These are phyloP conservation scores for Leptogaster cylindrica DNA, from an alignment of 2,888 invertebrate genomes.

Conservation along the genomic window DNA sequence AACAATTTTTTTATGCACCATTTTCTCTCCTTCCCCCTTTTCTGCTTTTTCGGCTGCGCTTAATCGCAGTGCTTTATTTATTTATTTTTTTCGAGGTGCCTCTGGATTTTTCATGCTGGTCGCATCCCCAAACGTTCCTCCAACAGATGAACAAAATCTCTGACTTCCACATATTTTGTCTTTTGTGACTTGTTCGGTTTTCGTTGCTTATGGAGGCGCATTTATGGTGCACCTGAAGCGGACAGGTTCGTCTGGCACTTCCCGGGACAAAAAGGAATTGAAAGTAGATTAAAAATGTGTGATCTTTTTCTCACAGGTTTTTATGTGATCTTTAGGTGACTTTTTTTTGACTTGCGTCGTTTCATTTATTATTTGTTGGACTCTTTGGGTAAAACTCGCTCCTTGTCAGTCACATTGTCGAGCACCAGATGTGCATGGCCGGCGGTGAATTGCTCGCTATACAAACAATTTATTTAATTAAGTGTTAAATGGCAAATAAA, in stretches of 20 bases:
- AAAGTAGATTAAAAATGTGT: constrained; percentile 36
- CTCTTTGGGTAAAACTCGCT: too few species aligned
- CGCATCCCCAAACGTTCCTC: neutral
- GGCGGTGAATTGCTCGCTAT: constrained; percentile 19
- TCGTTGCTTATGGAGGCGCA: constrained; percentile 21
- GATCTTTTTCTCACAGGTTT: constrained; percentile 40
- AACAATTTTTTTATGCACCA: constrained; percentile 15
- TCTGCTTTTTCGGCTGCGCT: constrained; percentile 15
- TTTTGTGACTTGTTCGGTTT: neutral
- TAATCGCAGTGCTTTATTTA: constrained; percentile 17
- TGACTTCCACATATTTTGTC: constrained; percentile 30
- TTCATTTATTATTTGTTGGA: constrained; percentile 22
- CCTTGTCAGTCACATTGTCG: neutral
- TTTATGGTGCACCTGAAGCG: constrained; percentile 28
- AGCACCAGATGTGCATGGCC: neutral
- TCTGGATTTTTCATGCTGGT: constrained; percentile 25
- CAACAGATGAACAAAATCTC: constrained; percentile 39
- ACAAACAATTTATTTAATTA: constrained; percentile 31
- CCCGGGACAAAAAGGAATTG: neutral
- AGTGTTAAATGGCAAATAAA: constrained; percentile 29
- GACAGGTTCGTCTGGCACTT: neutral
- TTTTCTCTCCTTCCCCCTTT: constrained; percentile 1
- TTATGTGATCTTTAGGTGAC: constrained; percentile 26
- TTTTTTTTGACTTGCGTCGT: constrained; percentile 37
- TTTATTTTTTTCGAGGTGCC: constrained; percentile 24